Conservation (phyloP, 2,797 vertebrate genomes). For the Fundulus diaphanus region DNA sequence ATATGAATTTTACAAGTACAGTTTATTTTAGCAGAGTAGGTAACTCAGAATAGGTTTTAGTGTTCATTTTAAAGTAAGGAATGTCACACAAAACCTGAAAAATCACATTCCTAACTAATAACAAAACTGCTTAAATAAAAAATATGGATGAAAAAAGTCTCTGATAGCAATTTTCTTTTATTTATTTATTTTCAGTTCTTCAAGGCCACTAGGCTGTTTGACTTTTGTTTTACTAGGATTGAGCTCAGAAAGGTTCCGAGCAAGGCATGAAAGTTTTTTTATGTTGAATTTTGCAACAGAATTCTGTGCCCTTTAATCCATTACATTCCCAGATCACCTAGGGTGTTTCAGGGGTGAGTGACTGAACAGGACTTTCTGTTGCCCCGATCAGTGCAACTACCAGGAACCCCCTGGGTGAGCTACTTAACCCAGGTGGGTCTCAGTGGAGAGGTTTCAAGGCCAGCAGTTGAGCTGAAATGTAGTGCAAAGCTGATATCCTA, state of each 20-base stretch:
- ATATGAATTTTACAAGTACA: background rate
- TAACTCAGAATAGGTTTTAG: background rate
- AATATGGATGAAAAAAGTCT: background rate
- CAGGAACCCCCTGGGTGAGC: conserved; percentile 37
- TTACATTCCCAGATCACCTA: background rate
- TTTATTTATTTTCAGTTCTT: background rate
- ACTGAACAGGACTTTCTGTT: background rate
- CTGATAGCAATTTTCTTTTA: background rate
- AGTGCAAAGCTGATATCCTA: background rate
- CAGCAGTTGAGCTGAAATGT: background rate
- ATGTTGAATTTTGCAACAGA: background rate
- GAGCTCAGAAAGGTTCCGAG: background rate
- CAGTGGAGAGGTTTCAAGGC: conserved; percentile 31
- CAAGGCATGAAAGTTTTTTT: background rate
- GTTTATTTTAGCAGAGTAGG: too few species aligned
- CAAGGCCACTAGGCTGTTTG: background rate
- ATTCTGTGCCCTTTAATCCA: background rate
- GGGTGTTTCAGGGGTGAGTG: background rate
- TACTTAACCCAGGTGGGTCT: conserved; percentile 53
- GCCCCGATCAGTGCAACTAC: background rate
- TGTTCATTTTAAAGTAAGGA: background rate
- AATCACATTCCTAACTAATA: background rate
- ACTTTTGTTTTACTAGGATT: background rate
- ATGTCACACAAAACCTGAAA: background rate
- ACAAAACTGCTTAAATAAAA: background rate